phyloP scores from a whole-genome alignment of 2,113 vertebrate species.

The Melanostigma gelatinosum region DNA sequence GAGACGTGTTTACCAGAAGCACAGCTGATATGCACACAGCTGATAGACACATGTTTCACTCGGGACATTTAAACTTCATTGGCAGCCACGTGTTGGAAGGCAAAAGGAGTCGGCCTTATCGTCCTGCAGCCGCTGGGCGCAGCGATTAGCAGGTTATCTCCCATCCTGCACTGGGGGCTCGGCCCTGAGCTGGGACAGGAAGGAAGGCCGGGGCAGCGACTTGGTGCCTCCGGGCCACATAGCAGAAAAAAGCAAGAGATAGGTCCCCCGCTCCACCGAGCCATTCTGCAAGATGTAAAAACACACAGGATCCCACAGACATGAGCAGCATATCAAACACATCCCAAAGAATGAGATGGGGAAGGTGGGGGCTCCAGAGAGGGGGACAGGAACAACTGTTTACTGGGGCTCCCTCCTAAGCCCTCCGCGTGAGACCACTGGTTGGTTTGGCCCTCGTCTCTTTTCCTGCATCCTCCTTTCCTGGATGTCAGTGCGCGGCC shows the following conservation, averaged over 20 bases:
- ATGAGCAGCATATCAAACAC: slow-evolving; percentile 78
- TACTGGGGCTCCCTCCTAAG: slow-evolving; percentile 47
- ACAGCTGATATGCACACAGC: slow-evolving; percentile 58
- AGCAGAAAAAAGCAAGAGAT: slow-evolving; percentile 54
- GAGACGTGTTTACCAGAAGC: slow-evolving; percentile 20
- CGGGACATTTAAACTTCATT: slow-evolving; percentile 75
- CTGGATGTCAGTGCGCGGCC: slow-evolving; percentile 23
- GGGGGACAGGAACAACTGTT: slow-evolving; percentile 54
- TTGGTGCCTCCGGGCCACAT: slow-evolving; percentile 62
- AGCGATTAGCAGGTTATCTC: slow-evolving; percentile 82
- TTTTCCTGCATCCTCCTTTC: slow-evolving; percentile 35
- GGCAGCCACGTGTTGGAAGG: slow-evolving; percentile 28
- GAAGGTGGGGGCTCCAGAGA: slow-evolving; percentile 45
- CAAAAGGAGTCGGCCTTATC: slow-evolving; percentile 73
- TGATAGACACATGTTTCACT: slow-evolving; percentile 59
- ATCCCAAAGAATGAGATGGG: slow-evolving; percentile 57
- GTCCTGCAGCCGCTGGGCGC: slow-evolving; percentile 41
- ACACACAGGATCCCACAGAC: slow-evolving; percentile 73
- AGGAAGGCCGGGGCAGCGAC: slow-evolving; percentile 73
- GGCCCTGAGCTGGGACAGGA: slow-evolving; percentile 76
- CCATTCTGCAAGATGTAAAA: slow-evolving; percentile 58
- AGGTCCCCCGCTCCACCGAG: slow-evolving; percentile 42
- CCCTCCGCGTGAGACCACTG: slow-evolving; percentile 39
- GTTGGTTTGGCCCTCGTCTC: slow-evolving; percentile 34
- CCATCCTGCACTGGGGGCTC: slow-evolving; percentile 76